Evolutionary conservation across 64 coral and sea anemone genomes (phyloP), one percentile per base, ranked within the genome.

Genomic region (Anthopleura sola): DNA sequence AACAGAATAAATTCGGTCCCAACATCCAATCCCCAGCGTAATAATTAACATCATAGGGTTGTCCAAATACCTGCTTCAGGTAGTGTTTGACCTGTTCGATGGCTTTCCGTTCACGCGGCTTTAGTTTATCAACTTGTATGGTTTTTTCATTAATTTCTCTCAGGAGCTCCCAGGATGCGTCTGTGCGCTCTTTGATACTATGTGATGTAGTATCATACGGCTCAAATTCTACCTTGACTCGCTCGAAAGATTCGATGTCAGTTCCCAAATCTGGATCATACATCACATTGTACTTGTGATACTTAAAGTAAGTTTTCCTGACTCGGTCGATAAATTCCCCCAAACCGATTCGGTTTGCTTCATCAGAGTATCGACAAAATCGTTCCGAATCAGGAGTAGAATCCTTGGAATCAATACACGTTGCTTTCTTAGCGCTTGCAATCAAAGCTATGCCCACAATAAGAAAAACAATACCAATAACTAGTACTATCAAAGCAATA

Each of bases 1-100:
- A 98, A 51, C 95, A 98, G 75, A 94, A 98, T 32, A 89, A 46
- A 82, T 98, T 94, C 3, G 95, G 95, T 9, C 95, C 95, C 89
- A 94, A 83, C 89, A 98, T 86, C 95, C 95, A 98, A 18, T 98
- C 95, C 2, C 89, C 95, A 0, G 92, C 83, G 3, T 98, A 98
- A 40, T 91, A 98, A 49, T 98, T 98, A 2, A 92, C 78, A 66
- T 94, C 92, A 37, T 98, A 98, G 0, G 92, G 92, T 20, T 91
- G 83, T 0, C 95, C 95, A 49, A 98, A 98, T 17, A 84, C 39
- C 21, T 98, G 95, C 48, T 94, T 64, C 9, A 98, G 53, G 84
- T 90, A 98, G 34, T 94, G 95, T 36, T 87, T 91, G 0, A 93
- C 76, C 75, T 98, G 95, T 1, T 66, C 83, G 15, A 98, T 55